These are phyloP conservation scores for Drosophila melanogaster DNA, from an alignment of 1,140 invertebrate species.

Conservation along the genomic window DNA sequence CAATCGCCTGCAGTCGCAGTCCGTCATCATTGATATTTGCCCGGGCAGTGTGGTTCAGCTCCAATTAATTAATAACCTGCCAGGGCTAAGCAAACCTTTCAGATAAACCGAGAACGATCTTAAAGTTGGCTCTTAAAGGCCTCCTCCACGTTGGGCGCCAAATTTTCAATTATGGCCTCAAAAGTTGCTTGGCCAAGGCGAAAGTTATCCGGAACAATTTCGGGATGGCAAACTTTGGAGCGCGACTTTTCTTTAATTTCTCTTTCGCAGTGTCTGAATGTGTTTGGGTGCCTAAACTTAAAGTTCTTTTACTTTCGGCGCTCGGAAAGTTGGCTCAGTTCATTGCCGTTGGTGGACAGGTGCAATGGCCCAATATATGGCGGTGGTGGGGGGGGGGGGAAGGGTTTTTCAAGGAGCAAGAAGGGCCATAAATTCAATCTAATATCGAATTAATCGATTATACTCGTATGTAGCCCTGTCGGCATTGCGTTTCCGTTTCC, in stretches of 20 bases:
- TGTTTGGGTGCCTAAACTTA: conserved; percentile 46
- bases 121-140: conserved; percentile 26
- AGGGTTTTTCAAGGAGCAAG: conserved; percentile 5
- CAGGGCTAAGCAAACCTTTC: not conserved
- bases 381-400: no score
- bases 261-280: conserved; percentile 32
- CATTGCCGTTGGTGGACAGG: conserved; percentile 6
- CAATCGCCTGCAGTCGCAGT: conserved; percentile 29
- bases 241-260: conserved; percentile 57
- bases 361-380: conserved; percentile 1
- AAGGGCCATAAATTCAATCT: conserved; percentile 81
- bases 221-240: conserved; percentile 38
- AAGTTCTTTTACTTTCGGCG: conserved; percentile 34
- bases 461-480: conserved; percentile 68
- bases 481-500: conserved; percentile 84
- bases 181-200: conserved; percentile 53
- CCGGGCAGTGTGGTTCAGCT: conserved; percentile 16
- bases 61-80: conserved; percentile 65
- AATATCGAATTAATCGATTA: conserved; percentile 85
- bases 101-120: conserved; percentile 21
- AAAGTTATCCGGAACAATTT: conserved; percentile 46
- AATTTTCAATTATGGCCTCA: conserved; percentile 55
- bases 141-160: conserved; percentile 19
- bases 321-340: conserved; percentile 11
- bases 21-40: conserved; percentile 53